These are phyloP conservation scores for Diceros bicornis DNA, from an alignment of 2,797 vertebrate species.

Conservation along the genomic window DNA sequence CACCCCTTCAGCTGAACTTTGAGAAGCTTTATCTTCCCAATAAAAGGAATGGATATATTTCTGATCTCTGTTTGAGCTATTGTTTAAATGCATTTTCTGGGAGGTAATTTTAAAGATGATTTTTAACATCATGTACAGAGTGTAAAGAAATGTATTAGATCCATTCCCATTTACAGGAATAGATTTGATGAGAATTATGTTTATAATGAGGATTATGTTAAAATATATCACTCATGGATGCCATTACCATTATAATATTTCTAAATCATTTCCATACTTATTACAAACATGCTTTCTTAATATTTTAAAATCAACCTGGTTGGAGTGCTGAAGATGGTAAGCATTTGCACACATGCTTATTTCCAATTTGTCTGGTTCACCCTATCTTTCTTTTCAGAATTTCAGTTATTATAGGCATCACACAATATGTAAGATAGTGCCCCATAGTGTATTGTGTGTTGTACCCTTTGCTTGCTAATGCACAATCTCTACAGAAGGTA, in stretches of 20 bases:
- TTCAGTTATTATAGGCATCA: conserved; percentile 2
- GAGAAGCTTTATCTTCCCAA: not conserved
- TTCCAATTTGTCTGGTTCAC: not conserved
- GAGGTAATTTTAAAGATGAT: not conserved
- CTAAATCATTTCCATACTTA: not conserved
- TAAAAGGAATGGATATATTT: not conserved
- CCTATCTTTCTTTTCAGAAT: conserved; percentile 10
- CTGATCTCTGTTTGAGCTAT: not conserved
- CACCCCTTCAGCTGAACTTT: not conserved
- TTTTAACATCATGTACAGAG: not conserved
- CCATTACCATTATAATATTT: not conserved
- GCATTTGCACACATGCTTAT: not conserved
- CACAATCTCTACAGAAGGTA: conserved; percentile 51
- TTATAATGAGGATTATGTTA: not conserved
- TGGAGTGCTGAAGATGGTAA: not conserved
- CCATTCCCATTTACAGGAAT: not conserved
- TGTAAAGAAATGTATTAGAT: not conserved
- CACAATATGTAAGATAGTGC: not conserved
- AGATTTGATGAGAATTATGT: not conserved
- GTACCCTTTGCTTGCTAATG: conserved; percentile 33
- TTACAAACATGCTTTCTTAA: not conserved
- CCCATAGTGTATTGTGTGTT: not conserved
- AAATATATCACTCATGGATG: not conserved
- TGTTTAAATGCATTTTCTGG: not conserved
- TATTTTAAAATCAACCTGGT: not conserved